Evolutionary conservation across 2,888 invertebrate genomes (phyloP).

Genomic region (Xanthorhoe designata): DNA sequence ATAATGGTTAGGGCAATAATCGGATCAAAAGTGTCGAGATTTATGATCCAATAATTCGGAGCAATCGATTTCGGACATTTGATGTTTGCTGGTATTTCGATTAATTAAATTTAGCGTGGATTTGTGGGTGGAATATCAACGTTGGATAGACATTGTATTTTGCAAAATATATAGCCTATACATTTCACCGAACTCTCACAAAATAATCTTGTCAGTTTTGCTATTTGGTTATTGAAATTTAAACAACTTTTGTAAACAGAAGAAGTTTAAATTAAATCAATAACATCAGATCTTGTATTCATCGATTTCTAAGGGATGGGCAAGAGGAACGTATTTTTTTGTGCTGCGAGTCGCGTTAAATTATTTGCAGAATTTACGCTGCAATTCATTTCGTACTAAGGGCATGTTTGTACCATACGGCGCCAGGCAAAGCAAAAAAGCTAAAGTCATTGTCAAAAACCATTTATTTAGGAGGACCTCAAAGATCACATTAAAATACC

Average conservation of each 20-base stretch:
- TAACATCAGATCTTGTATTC: too few species aligned
- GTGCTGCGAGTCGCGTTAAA: too few species aligned
- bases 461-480: too few species aligned
- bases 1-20: slow-evolving; percentile 25
- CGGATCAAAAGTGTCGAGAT: slow-evolving; percentile 16
- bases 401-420: too few species aligned
- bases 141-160: background rate
- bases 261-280: too few species aligned
- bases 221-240: background rate
- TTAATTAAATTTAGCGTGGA: slow-evolving; percentile 3
- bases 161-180: background rate
- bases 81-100: background rate
- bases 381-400: too few species aligned
- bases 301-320: too few species aligned
- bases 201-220: background rate
- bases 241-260: background rate
- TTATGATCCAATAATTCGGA: slow-evolving; percentile 21
- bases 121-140: background rate
- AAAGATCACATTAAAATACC: too few species aligned
- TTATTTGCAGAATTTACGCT: too few species aligned
- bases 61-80: slow-evolving; percentile 10
- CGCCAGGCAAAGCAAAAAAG: too few species aligned
- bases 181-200: background rate
- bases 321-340: too few species aligned
- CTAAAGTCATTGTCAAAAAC: too few species aligned